A percentile compares a stretch with the other conserved stretches of the same genome.
These are phyloP conservation scores for Callipepla californica DNA, from an alignment of 2,113 vertebrate genomes.

Conservation along the genomic window DNA sequence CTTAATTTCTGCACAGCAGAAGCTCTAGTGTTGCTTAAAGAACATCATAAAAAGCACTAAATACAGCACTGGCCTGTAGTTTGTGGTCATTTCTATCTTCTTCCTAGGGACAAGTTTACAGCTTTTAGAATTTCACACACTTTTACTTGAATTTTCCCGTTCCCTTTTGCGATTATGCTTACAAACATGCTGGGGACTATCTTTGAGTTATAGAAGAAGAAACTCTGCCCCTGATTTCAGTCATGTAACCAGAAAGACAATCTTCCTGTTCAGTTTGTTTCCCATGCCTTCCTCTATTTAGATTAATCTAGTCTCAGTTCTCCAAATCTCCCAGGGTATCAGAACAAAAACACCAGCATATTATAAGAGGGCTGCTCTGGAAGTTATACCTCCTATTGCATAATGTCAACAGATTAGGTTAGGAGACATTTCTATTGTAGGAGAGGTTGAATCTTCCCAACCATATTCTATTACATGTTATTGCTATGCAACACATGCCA, in stretches of 20 bases:
- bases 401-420: background rate
- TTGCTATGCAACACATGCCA: background rate
- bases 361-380: background rate
- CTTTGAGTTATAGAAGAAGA: background rate
- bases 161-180: background rate
- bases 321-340: background rate
- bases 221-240: rapidly evolving
- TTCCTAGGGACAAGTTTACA: background rate
- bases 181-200: rapidly evolving
- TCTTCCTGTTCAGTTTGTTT: background rate
- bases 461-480: background rate
- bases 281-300: background rate
- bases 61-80: rapidly evolving
- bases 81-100: background rate
- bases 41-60: background rate
- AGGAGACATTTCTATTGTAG: background rate
- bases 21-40: background rate
- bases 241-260: background rate
- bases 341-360: rapidly evolving
- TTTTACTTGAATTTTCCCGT: background rate
- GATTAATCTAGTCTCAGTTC: background rate
- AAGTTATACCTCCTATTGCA: background rate
- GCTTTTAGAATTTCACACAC: background rate
- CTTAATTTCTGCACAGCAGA: background rate
- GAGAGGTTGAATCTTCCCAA: too few relatives aligned